These are phyloP conservation scores for Glyphotaelius pellucidus DNA, from an alignment of 2,888 invertebrate species.

Conservation along the genomic window DNA sequence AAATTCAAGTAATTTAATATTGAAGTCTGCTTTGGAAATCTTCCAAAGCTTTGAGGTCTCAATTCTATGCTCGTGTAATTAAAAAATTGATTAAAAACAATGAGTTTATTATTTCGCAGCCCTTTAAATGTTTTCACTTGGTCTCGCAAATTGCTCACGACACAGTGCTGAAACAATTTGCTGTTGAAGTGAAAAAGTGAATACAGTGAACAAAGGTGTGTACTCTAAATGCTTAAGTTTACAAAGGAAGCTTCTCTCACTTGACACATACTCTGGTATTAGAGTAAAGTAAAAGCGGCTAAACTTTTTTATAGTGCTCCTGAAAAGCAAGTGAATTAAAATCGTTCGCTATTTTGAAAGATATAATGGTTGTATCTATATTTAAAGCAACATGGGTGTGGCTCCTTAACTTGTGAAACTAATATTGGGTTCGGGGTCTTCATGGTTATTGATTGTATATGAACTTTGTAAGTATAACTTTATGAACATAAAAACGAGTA, in stretches of 20 bases:
- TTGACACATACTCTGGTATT: not conserved
- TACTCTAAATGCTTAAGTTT: not conserved
- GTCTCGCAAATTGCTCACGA: conserved; percentile 26
- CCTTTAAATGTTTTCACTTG: not conserved
- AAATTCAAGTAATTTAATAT: no score
- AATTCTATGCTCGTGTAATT: not conserved
- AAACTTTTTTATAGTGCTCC: not conserved
- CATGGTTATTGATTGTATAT: no score
- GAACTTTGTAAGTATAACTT: no score
- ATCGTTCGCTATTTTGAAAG: not conserved
- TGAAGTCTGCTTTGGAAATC: no score
- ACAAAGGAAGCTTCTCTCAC: conserved; percentile 3
- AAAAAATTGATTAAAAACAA: not conserved
- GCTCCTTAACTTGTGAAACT: no score
- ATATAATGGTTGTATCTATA: not conserved
- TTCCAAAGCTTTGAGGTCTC: not conserved
- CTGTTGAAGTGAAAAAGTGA: conserved; percentile 21
- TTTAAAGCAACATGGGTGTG: no score
- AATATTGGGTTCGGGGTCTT: no score
- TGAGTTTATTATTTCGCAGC: not conserved
- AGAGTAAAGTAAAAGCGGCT: not conserved
- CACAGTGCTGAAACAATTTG: conserved; percentile 31
- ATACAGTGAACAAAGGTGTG: conserved; percentile 4
- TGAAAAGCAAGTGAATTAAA: not conserved
- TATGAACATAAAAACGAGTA: no score